These are phyloP conservation scores for Drosophila fungiperda DNA, from an alignment of 2,888 invertebrate genomes.

Conservation along the genomic window DNA sequence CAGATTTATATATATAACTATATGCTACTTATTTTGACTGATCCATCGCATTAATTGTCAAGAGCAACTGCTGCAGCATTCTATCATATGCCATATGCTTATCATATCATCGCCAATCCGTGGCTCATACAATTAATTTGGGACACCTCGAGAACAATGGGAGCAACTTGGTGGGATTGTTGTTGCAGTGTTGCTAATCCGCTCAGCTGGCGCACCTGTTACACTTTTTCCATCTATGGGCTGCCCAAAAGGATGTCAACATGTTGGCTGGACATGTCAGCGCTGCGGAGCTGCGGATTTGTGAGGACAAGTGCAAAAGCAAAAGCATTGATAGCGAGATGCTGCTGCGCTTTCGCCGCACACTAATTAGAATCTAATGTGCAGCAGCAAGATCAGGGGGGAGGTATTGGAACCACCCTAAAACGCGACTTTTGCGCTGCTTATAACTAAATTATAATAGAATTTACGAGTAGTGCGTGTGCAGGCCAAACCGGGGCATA, in stretches of 20 bases:
- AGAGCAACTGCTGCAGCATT: constrained; percentile 41
- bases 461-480: constrained; percentile 68
- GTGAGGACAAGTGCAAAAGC: constrained; percentile 66
- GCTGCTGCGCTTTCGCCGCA: constrained; percentile 54
- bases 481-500: constrained; percentile 41
- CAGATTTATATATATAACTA: constrained; percentile 1
- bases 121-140: constrained; percentile 49
- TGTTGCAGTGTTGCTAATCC: constrained; percentile 55
- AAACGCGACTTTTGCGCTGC: constrained; percentile 35
- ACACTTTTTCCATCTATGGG: constrained; percentile 57
- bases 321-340: constrained; percentile 63
- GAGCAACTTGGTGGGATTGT: constrained; percentile 22
- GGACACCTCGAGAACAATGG: constrained; percentile 50
- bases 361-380: constrained; percentile 82
- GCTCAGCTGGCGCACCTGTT: constrained; percentile 72
- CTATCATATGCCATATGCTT: constrained; percentile 12
- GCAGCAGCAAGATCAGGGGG: constrained; percentile 45
- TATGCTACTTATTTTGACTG: background rate
- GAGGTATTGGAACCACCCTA: constrained; percentile 43
- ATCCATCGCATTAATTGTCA: constrained; percentile 37
- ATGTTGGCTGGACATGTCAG: constrained; percentile 76
- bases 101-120: constrained; percentile 7
- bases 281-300: constrained; percentile 67
- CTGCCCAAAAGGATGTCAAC: constrained; percentile 54
- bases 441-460: constrained; percentile 81